Conservation (phyloP, 2,888 invertebrate species). For the Incurvaria masculella region DNA sequence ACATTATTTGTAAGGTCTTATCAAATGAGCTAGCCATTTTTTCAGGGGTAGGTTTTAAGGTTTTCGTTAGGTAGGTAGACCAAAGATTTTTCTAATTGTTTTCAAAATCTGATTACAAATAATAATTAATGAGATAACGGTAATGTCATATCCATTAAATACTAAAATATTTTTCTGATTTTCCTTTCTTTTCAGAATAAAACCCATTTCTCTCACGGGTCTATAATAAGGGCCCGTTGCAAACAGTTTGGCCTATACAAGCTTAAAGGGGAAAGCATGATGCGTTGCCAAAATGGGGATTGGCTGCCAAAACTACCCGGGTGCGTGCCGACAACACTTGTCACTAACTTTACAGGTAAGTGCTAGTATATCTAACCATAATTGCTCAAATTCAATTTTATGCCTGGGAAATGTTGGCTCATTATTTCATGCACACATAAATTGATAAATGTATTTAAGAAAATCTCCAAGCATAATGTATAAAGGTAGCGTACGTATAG, state of each 20-base stretch:
- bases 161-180: neutral
- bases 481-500: no score
- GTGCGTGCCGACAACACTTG: slow-evolving; percentile 81
- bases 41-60: slow-evolving; percentile 73
- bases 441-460: no score
- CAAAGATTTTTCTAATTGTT: no score
- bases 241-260: slow-evolving; percentile 81
- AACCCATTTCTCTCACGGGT: slow-evolving; percentile 74
- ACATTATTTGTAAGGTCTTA: slow-evolving; percentile 2
- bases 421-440: no score
- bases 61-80: no score
- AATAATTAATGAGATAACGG: no score
- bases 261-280: slow-evolving; percentile 71
- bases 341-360: slow-evolving; percentile 82
- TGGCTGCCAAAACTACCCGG: slow-evolving; percentile 78
- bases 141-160: no score
- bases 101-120: no score
- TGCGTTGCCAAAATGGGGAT: slow-evolving; percentile 77
- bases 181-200: slow-evolving; percentile 33
- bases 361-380: neutral
- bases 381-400: no score
- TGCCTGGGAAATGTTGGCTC: no score
- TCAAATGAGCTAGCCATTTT: slow-evolving; percentile 62
- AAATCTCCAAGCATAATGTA: no score
- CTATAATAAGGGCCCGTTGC: slow-evolving; percentile 72